These are phyloP conservation scores for Halichoerus grypus DNA, from an alignment of 2,113 vertebrate species.

Conservation along the genomic window DNA sequence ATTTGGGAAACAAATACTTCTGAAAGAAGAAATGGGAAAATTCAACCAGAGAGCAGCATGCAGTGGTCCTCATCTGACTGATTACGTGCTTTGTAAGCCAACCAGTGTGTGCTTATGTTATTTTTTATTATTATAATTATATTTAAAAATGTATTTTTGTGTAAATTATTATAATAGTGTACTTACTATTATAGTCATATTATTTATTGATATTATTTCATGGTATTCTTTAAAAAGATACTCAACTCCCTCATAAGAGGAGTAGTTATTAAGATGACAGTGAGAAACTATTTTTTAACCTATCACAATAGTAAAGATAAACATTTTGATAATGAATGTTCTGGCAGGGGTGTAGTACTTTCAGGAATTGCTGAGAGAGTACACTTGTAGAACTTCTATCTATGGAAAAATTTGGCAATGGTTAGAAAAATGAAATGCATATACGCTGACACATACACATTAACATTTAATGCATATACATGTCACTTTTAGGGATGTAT, in stretches of 20 bases:
- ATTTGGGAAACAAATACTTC: not conserved
- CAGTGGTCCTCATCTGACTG: not conserved
- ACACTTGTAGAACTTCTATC: not conserved
- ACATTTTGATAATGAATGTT: not conserved
- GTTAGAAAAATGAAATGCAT: not conserved
- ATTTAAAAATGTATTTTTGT: not conserved
- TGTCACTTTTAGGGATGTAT: not conserved
- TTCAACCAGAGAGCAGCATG: not conserved
- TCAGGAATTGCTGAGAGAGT: not conserved
- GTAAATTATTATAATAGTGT: not conserved
- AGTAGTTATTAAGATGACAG: not conserved
- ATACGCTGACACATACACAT: not conserved
- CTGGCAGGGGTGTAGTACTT: not conserved
- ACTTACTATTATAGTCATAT: not conserved
- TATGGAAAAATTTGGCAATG: not conserved
- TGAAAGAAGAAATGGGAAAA: slow-evolving; percentile 1
- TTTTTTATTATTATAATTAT: not conserved
- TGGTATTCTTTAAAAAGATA: not conserved
- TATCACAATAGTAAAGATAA: slow-evolving; percentile 2
- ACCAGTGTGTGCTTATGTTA: not conserved
- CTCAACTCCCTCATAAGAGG: not conserved
- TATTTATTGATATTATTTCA: not conserved
- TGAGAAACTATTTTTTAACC: not conserved
- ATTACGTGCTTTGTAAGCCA: not conserved
- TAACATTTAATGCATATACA: not conserved